Percentiles rank a stretch among this genome's conserved stretches.
These are phyloP conservation scores for Nothocercus julius DNA, from an alignment of 2,113 vertebrate genomes.

Conservation along the genomic window DNA sequence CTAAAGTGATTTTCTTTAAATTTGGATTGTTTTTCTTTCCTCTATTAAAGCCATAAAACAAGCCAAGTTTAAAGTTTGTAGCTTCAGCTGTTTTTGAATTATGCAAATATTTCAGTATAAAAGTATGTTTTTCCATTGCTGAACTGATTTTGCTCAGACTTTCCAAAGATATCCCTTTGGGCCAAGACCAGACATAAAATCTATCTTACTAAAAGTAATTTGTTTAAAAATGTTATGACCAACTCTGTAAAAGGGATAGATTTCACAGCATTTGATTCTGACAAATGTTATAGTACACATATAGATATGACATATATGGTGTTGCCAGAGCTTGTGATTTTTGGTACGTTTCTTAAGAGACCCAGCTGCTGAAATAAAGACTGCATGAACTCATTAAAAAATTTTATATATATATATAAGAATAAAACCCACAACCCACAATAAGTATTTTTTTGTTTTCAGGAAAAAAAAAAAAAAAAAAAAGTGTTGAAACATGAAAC, in stretches of 20 bases:
- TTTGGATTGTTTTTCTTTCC: constrained; percentile 62
- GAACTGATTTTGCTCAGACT: constrained; percentile 51
- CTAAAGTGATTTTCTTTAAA: constrained; percentile 51
- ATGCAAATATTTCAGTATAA: constrained; percentile 64
- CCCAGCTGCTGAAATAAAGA: constrained; percentile 29
- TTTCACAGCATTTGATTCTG: constrained; percentile 27
- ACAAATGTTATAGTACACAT: constrained; percentile 17
- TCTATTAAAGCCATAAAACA: constrained; percentile 60
- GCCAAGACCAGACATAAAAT: constrained; percentile 48
- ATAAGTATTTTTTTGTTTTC: not conserved
- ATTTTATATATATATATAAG: no score
- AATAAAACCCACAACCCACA: not conserved
- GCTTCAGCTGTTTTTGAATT: constrained; percentile 69
- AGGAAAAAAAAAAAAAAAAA: not conserved
- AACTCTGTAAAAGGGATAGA: constrained; percentile 8
- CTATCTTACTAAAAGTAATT: constrained; percentile 43
- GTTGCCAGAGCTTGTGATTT: constrained; percentile 25
- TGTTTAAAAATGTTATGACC: constrained; percentile 44
- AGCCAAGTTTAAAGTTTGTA: constrained; percentile 64
- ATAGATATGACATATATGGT: not conserved
- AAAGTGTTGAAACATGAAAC: not conserved
- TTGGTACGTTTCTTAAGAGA: not conserved
- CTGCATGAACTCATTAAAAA: not conserved
- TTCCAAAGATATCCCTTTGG: constrained; percentile 50
- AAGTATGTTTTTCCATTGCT: constrained; percentile 57